Base-by-base conservation (phyloP, 2,797 vertebrate genomes). In the Eleutherodactylus coqui region DNA sequence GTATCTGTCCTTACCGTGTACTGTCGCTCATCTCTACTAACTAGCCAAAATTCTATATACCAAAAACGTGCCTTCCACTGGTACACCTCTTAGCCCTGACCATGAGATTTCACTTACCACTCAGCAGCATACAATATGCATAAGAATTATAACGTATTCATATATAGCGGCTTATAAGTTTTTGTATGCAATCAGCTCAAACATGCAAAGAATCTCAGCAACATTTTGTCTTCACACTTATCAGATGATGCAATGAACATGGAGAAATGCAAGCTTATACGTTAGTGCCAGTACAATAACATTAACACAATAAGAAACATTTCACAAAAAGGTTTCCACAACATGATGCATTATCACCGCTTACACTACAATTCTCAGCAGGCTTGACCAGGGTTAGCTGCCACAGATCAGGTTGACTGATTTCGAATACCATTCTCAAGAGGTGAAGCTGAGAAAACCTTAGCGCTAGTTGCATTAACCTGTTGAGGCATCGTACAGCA, bases 381-480 rank as follows among this genome's bases (percentile, higher is more conserved):
- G 43, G 49, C 47, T 21, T 86, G 45, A 87, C 36, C 16, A 77
- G 81, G 75, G 49, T 84, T 51, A 64, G 82, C 67, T 79, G 75
- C 67, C 75, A 16, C 38, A 73, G 75, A 51, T 80, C 78, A 49
- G 43, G 75, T 75, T 84, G 69, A 84, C 27, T 73, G 75, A 62
- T 73, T 55, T 85, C 49, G 38, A 79, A 88, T 82, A 70, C 27
- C 64, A 79, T 17, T 60, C 75, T 72, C 60, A 47, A 43, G 75
- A 69, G 75, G 36, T 29, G n/a, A 70, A 41, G 73, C 51, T 78
- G 34, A 64, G 53, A 82, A 83, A 88, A 55, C 36, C 16, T 29
- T 16, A 75, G 32, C 47, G 62, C 55, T 75, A 49, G 62, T 84
- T 24, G 38, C 24, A 77, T 77, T 76, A 77, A 77, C 73, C 69